These are phyloP conservation scores for Cyphomyrus plagiostoma DNA, from an alignment of 2,113 vertebrate genomes.

Conservation along the genomic window DNA sequence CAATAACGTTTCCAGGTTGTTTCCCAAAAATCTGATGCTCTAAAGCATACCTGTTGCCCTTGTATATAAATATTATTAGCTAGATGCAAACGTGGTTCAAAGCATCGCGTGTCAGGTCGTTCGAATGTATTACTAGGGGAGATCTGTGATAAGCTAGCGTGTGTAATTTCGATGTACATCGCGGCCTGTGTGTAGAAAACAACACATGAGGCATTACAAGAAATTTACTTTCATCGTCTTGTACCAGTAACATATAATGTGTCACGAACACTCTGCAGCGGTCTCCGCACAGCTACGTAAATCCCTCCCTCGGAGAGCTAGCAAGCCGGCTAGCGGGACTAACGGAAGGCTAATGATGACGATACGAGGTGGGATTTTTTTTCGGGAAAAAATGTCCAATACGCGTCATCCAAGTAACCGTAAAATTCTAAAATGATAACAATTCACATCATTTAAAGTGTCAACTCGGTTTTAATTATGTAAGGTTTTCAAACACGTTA, in stretches of 20 bases:
- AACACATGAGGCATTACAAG: not conserved
- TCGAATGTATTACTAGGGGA: not conserved
- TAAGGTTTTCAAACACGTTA: not conserved
- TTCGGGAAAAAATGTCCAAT: not conserved
- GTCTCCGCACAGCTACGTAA: not conserved
- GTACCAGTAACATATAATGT: not conserved
- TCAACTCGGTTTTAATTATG: not conserved
- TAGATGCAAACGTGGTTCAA: not conserved
- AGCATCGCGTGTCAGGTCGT: not conserved
- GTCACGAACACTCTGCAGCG: not conserved
- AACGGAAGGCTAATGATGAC: not conserved
- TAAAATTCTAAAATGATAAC: not conserved
- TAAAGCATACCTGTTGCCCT: not conserved
- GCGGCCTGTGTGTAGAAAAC: not conserved
- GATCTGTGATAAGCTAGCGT: not conserved
- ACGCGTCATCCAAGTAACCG: not conserved
- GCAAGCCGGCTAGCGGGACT: not conserved
- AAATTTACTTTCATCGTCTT: not conserved
- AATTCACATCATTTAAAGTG: not conserved
- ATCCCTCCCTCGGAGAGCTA: not conserved
- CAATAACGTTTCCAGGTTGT: not conserved
- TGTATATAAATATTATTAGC: not conserved
- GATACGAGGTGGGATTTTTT: too few species aligned
- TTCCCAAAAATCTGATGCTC: not conserved
- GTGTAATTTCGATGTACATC: not conserved